Evolutionary conservation across 2,113 vertebrate species (phyloP).

Genomic region (Nicator chloris): DNA sequence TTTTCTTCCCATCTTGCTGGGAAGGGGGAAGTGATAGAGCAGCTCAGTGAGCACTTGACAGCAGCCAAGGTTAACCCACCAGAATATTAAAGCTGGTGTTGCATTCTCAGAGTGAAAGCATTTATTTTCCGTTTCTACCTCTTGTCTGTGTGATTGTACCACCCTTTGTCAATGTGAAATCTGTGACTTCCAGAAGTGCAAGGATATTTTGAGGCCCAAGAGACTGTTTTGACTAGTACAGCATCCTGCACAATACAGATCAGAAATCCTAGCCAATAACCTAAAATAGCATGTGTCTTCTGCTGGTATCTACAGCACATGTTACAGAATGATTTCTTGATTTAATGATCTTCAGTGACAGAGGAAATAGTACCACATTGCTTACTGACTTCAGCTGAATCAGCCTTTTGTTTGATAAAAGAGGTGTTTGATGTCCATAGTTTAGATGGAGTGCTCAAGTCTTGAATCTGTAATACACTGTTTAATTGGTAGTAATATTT

Average conservation of each 20-base stretch:
- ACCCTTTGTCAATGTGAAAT: background rate
- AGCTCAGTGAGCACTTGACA: background rate
- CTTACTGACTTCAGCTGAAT: background rate
- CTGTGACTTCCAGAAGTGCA: background rate
- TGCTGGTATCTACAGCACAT: background rate
- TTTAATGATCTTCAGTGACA: background rate
- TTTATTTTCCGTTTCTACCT: background rate
- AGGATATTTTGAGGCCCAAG: background rate
- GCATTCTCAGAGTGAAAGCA: background rate
- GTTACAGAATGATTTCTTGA: background rate
- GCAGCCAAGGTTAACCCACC: background rate
- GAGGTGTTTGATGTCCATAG: background rate
- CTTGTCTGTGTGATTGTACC: background rate
- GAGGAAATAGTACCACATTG: background rate
- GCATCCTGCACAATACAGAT: background rate
- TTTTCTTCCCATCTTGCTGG: background rate
- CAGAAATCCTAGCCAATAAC: background rate
- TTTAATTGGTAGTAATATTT: background rate
- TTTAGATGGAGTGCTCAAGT: background rate
- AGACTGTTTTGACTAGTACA: background rate
- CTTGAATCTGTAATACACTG: background rate
- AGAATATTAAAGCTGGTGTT: background rate
- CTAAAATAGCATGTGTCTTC: background rate
- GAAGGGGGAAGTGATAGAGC: background rate
- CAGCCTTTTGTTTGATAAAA: background rate